phyloP scores from a whole-genome alignment of 1,140 invertebrate species.

The Drosophila repleta region DNA sequence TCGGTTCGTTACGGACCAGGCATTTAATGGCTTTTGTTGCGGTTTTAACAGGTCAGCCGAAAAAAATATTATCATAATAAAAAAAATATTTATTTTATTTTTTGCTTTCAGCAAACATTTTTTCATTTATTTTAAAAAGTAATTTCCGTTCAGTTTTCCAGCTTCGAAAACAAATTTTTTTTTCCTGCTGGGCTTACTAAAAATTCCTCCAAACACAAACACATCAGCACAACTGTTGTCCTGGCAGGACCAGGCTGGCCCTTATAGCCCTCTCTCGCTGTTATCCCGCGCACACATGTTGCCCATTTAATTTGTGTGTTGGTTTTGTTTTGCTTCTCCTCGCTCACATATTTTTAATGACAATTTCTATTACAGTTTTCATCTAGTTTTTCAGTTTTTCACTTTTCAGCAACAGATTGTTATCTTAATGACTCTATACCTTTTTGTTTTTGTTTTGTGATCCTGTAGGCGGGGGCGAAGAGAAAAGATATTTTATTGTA shows the following conservation, averaged over 20 bases:
- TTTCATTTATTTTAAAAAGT: slow-evolving; percentile 24
- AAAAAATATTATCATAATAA: slow-evolving; percentile 29
- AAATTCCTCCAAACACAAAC: slow-evolving; percentile 53
- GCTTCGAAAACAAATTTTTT: slow-evolving; percentile 43
- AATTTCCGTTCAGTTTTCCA: slow-evolving; percentile 30
- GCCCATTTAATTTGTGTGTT: slow-evolving; percentile 63
- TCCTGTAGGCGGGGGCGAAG: background rate
- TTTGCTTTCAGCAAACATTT: slow-evolving; percentile 1
- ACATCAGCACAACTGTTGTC: slow-evolving; percentile 58
- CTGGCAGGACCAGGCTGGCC: slow-evolving; percentile 12
- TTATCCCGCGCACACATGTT: slow-evolving; percentile 66
- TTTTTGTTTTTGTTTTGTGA: slow-evolving; percentile 34
- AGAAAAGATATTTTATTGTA: slow-evolving; percentile 63
- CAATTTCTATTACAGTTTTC: slow-evolving; percentile 76
- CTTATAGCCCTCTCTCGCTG: slow-evolving; percentile 1
- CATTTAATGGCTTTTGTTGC: slow-evolving; percentile 45
- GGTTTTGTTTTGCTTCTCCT: slow-evolving; percentile 40
- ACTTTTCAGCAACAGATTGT: slow-evolving; percentile 66
- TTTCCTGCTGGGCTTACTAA: slow-evolving; percentile 7
- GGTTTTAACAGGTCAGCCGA: slow-evolving; percentile 31
- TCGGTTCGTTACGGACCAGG: slow-evolving; percentile 29
- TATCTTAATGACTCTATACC: slow-evolving; percentile 81
- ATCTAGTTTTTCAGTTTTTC: slow-evolving; percentile 52
- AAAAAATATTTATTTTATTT: slow-evolving; percentile 40
- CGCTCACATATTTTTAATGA: slow-evolving; percentile 57